Base-by-base conservation (phyloP, 2,113 vertebrate species). In the Octodon degus region DNA sequence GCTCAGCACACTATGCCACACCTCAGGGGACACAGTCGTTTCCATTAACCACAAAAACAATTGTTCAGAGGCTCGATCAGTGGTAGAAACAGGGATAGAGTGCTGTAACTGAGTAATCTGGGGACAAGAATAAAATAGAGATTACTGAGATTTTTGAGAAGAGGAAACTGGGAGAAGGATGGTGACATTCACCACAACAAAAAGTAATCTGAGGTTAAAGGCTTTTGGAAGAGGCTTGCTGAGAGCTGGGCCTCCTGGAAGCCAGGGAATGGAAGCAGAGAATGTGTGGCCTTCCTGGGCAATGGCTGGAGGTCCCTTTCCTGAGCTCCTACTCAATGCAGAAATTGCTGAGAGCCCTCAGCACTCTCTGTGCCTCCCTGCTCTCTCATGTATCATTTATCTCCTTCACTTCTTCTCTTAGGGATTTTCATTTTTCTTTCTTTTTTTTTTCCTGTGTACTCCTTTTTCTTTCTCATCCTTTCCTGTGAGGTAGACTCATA, bases 131-230 rank as follows among this genome's bases (percentile, higher is more conserved):
- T 53, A 43, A 79, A 43, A 55, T 16, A 89, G 19, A 82, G 58
- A 89, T 5, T 10, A 40, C 74, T 50, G 80, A 70, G 74, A 84
- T 89, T 95, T 95, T 77, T 63, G 53, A 83, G 55, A 89, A 37
- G 40, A 32, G 63, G 60, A 79, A 81, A 83, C 81, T 94, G 62
- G n/a, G n/a, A 95, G 22, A 91, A 16, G 17, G 83, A 87, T 40
- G 47, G 32, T 62, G 55, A 43, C 37, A 43, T 79, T 58, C 72
- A 90, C 25, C 12, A 50, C 10, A 79, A 72, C 77, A 81, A 76
- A 68, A 80, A 74, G 24, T 58, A 65, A 30, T 40, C 7, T 86
- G 4, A 20, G 53, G 37, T 85, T 37, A 32, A 79, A 79, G 67
- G 5, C 43, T 22, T 86, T 24, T 62, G 34, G 55, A 91, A 37